These are phyloP conservation scores for Chymomyza fuscimana DNA, from an alignment of 2,888 invertebrate species.

Conservation along the genomic window DNA sequence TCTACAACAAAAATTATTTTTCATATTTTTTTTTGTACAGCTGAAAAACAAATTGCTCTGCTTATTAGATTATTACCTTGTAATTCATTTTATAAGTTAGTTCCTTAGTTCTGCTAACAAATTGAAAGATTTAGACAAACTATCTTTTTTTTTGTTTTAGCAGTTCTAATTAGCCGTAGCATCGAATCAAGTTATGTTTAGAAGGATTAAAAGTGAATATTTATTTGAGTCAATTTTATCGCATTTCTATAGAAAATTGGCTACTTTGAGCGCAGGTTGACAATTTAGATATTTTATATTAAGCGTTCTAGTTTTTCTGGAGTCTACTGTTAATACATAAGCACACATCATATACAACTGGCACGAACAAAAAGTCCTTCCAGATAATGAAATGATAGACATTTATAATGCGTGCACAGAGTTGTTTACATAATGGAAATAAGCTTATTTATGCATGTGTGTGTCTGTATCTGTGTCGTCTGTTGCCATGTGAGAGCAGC, in stretches of 20 bases:
- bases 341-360: neutral
- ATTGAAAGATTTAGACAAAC: too few relatives aligned
- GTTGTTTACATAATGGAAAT: conserved; percentile 33
- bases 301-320: neutral
- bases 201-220: too few relatives aligned
- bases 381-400: conserved; percentile 51
- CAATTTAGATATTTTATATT: too few relatives aligned
- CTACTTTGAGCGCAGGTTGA: too few relatives aligned
- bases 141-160: too few relatives aligned
- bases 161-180: too few relatives aligned
- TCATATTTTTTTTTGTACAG: neutral
- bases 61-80: neutral
- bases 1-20: neutral
- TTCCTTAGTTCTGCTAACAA: too few relatives aligned
- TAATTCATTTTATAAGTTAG: too few relatives aligned
- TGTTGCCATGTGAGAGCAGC: conserved; percentile 3
- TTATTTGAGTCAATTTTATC: too few relatives aligned
- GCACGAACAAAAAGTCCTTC: conserved; percentile 54
- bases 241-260: too few relatives aligned
- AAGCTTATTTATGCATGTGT: conserved; percentile 24
- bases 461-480: neutral
- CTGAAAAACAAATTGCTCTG: neutral
- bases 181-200: too few relatives aligned
- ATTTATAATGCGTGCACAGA: conserved; percentile 25
- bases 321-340: neutral